Evolutionary conservation across 2,113 vertebrate species (phyloP).

Genomic region (Numida meleagris): DNA sequence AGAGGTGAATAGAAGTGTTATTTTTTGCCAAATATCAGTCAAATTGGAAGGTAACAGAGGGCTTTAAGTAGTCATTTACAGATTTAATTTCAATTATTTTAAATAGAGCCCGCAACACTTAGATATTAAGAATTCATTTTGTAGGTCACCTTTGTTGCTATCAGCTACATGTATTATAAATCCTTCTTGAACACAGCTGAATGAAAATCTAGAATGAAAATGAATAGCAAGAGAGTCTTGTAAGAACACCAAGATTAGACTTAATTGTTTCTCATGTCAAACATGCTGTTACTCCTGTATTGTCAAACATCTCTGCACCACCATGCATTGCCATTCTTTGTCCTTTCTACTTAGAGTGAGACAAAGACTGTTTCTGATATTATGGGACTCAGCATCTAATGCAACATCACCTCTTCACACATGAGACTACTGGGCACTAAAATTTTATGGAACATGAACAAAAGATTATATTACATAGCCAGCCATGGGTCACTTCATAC

Average conservation of each 20-base stretch:
- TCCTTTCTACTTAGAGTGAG: neutral
- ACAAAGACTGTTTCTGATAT: neutral
- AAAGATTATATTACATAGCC: neutral
- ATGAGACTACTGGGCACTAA: neutral
- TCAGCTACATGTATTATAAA: slow-evolving; percentile 13
- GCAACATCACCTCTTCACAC: neutral
- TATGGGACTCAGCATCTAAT: neutral
- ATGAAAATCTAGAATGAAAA: neutral
- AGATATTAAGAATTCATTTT: neutral
- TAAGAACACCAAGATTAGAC: neutral
- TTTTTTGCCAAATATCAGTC: neutral
- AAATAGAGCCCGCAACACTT: neutral
- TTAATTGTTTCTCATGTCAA: neutral
- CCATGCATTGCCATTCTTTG: neutral
- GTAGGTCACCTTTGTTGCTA: neutral
- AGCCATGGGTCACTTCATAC: neutral
- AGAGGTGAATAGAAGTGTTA: neutral
- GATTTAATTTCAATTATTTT: neutral
- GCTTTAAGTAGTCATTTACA: neutral
- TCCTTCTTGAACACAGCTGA: neutral
- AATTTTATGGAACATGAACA: neutral
- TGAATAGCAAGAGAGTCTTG: neutral
- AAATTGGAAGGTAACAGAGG: neutral
- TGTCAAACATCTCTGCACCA: neutral
- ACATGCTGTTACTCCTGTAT: neutral